Conservation (phyloP, 1,140 invertebrate species). For the Phenacoccus solenopsis region DNA sequence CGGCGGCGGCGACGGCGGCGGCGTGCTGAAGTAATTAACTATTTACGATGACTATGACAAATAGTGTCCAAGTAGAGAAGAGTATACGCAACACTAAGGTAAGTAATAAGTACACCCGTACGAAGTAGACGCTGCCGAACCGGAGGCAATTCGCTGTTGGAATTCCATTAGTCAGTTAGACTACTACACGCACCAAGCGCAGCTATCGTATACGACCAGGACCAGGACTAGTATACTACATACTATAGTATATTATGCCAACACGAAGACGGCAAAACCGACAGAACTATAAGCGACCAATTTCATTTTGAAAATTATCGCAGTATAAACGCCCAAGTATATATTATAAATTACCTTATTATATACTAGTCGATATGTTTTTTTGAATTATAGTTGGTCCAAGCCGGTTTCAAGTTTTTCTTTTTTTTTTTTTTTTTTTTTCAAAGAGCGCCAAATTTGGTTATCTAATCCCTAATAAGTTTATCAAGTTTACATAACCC, state of each 20-base stretch:
- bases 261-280: neutral
- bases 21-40: neutral
- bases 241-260: no score
- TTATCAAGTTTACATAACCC: no score
- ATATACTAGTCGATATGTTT: no score
- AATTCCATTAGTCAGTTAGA: slow-evolving; percentile 2
- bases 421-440: neutral
- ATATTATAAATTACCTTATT: no score
- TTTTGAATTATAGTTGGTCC: no score
- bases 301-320: no score
- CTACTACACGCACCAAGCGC: no score
- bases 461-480: no score
- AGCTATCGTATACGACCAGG: neutral
- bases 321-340: no score
- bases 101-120: neutral
- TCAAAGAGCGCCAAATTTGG: no score
- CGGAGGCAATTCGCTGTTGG: neutral
- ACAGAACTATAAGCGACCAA: no score
- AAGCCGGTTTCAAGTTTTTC: neutral
- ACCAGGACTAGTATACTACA: no score
- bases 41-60: slow-evolving; percentile 2
- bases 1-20: neutral
- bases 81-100: neutral
- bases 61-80: neutral
- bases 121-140: neutral